Evolutionary conservation across 1,140 invertebrate genomes (phyloP).

Genomic region (Glomeris maerens): DNA sequence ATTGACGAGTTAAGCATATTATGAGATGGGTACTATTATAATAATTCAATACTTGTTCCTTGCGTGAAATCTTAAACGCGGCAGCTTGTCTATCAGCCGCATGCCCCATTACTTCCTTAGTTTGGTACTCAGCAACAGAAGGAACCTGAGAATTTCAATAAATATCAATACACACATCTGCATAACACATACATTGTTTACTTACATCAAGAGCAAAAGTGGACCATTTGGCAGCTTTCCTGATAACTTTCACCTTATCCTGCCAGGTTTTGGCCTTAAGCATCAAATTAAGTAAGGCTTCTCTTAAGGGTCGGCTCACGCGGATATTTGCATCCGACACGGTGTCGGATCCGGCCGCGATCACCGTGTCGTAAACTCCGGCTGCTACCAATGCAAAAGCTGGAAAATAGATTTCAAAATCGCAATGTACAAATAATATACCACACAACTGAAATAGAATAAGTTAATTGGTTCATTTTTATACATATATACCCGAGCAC

Average conservation of each 20-base stretch:
- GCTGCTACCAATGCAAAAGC: conserved; percentile 78
- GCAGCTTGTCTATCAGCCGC: conserved; percentile 89
- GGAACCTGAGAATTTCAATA: conserved; percentile 81
- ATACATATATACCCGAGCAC: conserved; percentile 53
- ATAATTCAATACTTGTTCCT: conserved; percentile 76
- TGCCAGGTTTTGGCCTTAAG: conserved; percentile 82
- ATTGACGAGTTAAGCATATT: too few relatives aligned
- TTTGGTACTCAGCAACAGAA: conserved; percentile 93
- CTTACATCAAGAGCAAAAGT: too few relatives aligned
- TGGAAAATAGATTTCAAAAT: too few relatives aligned
- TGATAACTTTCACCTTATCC: too few relatives aligned
- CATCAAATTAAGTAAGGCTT: conserved; percentile 65
- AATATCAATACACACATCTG: too few relatives aligned
- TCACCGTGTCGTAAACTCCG: conserved; percentile 72
- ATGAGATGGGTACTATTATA: too few relatives aligned
- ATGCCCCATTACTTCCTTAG: conserved; percentile 95
- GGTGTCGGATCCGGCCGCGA: conserved; percentile 93
- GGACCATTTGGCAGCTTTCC: too few relatives aligned
- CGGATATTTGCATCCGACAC: conserved; percentile 98
- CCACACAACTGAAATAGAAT: too few relatives aligned
- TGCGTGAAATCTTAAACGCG: conserved; percentile 69
- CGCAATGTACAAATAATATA: too few relatives aligned
- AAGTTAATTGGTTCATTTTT: too few relatives aligned
- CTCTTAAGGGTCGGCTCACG: conserved; percentile 81
- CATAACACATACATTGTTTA: too few relatives aligned